Base-by-base conservation (phyloP, 2,888 invertebrate genomes). In the Nipponacmea schrenckii region DNA sequence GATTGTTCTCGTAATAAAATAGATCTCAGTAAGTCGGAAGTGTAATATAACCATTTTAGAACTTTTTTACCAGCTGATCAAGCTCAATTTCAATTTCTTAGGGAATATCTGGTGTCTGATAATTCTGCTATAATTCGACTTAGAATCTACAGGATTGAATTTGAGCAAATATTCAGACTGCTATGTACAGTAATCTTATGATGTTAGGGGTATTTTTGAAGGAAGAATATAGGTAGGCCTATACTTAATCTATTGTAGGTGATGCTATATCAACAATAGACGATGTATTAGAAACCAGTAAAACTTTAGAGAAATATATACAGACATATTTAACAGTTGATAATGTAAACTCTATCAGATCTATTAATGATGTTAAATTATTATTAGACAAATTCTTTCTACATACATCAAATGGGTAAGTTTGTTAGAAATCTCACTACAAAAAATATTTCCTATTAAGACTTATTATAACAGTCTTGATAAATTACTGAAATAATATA, bases 361-460 rank as follows among this genome's bases (percentile, higher is more conserved):
- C 72, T 69, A 31, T 73, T 24, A 74, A 74, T 45, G 76, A 76
- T 62, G 67, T 74, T 44, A 74, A 69, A 48, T 68, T 74, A 62
- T 31, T 73, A 62, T 76, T 74, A 70, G 70, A 76, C 12, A 44
- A 70, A 44, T 65, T 73, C 45, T 74, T 76, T n/a, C 24, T 76
- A 15, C 27, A 64, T 7, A 24, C 44, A 39, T 31, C 64, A n/a
- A 72, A 70, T 62, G 74, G 74, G 74, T 74, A 14, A 62, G 68
- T 70, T n/a, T 5, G 15, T 26, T 50, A 20, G 1, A 5, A 20
- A 10, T n/a, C 24, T 10, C 27, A 24, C 7, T 46, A 15, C 2
- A 12, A 1, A 17, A 68, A 44, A 14, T 10, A n/a, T n/a, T n/a
- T n/a, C n/a, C n/a, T n/a, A 48, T 8, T 26, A 56, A 48, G 45